Evolutionary conservation across 2,113 vertebrate genomes (phyloP), one percentile per base, ranked within the genome.

Genomic region (Dicerorhinus sumatrensis): DNA sequence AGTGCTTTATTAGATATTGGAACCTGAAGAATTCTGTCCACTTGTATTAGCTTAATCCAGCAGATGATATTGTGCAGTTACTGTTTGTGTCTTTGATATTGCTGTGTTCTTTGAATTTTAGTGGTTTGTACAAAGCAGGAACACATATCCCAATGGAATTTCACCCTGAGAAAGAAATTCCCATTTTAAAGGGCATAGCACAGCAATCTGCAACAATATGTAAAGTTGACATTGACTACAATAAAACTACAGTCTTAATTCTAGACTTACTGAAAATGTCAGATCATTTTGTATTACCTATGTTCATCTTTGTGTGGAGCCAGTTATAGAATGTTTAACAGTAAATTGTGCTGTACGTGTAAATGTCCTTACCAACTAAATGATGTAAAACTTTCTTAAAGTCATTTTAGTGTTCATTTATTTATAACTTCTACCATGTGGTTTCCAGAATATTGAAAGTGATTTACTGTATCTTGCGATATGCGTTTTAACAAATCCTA

Each of bases 171-270:
- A 97, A 98, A 91, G 85, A 93, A 97, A 96, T 97, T 96, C 85
- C 95, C 60, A 56, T 91, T 95, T 96, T 2, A 0, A 97, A 93
- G 42, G 96, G 91, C 93, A 72, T 93, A 89, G 97, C 98, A 98
- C 98, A 96, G 96, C 95, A 83, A 96, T 83, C 92, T 95, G 96
- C 94, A 95, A 96, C 97, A 96, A 98, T 98, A 96, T 98, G 97
- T 98, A 98, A 98, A 98, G 96, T 98, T 96, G 97, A 80, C 98
- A 97, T 92, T 85, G 93, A 98, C 92, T 65, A 96, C 89, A 94
- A 82, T 62, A 87, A 98, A 98, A 98, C 98, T 98, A 95, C 94
- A 98, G 60, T 97, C 98, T 98, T 98, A 99, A 98, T 98, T 98
- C 98, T 98, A 98, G 96, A 98, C 97, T 89, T 97, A 85, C 70